Base-by-base conservation (phyloP, 1,140 invertebrate species). In the Copidosoma floridanum region DNA sequence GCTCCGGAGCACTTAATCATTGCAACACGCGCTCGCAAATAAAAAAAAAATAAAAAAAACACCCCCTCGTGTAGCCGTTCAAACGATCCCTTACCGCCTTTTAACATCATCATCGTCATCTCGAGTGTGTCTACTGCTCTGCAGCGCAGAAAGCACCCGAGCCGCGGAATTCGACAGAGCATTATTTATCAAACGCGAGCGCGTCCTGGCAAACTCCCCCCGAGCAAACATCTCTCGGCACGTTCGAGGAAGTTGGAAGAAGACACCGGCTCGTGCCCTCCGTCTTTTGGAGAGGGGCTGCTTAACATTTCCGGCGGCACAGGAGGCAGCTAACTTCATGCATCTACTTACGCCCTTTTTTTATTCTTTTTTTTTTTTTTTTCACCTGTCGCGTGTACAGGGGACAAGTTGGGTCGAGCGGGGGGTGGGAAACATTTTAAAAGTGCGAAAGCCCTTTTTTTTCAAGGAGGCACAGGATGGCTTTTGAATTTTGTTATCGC, bases 281-380 rank as follows among this genome's bases (percentile, higher is more conserved):
- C n/a, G n/a, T n/a, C n/a, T n/a, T n/a, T n/a, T n/a, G n/a, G n/a
- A n/a, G n/a, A n/a, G n/a, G n/a, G n/a, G 56, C 73, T 77, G 68
- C 65, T 77, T 75, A 77, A 77, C 75, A 77, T 76, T 77, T 76
- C 72, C 75, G 71, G 68, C 71, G 65, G 66, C 50, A 65, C 47
- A 61, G 65, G n/a, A n/a, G n/a, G n/a, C n/a, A 68, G 71, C 64
- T 70, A 75, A 76, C 72, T 75, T 77, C 70, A 76, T 75, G 75
- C 75, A 77, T n/a, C n/a, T 77, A 76, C 74, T 77, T 76, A 77
- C 74, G 66, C 66, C 60, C n/a, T n/a, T n/a, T n/a, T n/a, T n/a
- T n/a, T n/a, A n/a, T n/a, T n/a, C n/a, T n/a, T n/a, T n/a, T n/a
- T n/a, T n/a, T n/a, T n/a, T n/a, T n/a, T n/a, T n/a, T n/a, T n/a